These are phyloP conservation scores for Galleria mellonella DNA, from an alignment of 1,140 invertebrate species.

Conservation along the genomic window DNA sequence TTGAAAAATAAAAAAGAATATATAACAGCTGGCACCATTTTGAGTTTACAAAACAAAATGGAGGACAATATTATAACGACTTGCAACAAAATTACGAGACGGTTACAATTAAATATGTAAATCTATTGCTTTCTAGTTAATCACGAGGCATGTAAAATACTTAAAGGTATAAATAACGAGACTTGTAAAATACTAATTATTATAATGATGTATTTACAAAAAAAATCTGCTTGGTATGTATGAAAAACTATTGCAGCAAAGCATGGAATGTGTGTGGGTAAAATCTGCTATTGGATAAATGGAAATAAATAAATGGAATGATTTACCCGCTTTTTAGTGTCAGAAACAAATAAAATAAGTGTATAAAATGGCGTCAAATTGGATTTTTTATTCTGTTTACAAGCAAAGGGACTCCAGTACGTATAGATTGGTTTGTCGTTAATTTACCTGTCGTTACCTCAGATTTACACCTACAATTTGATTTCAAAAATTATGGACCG, in stretches of 20 bases:
- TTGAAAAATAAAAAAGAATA: too few species aligned
- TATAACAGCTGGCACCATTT: too few species aligned
- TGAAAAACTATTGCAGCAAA: constrained; percentile 24
- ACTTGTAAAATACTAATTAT: background rate
- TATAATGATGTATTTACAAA: constrained; percentile 10
- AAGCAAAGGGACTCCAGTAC: too few species aligned
- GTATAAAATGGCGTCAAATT: too few species aligned
- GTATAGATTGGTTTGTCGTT: too few species aligned
- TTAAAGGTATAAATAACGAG: constrained; percentile 6
- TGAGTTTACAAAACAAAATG: too few species aligned
- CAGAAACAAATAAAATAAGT: background rate
- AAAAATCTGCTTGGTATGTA: constrained; percentile 9
- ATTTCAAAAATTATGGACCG: too few species aligned
- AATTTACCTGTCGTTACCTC: too few species aligned
- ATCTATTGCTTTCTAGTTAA: constrained; percentile 19
- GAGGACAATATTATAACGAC: background rate
- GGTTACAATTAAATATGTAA: constrained; percentile 7
- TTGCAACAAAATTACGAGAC: too few species aligned
- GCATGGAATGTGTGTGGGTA: constrained; percentile 26
- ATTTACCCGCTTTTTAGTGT: constrained; percentile 12
- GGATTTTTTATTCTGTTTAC: too few species aligned
- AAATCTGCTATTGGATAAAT: constrained; percentile 13
- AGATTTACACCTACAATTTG: too few species aligned
- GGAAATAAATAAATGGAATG: constrained; percentile 21
- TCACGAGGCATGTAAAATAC: constrained; percentile 4